A percentile compares a stretch with the other conserved stretches of the same genome.
Conservation (phyloP, 2,888 invertebrate species). For the Junonia oenone region DNA sequence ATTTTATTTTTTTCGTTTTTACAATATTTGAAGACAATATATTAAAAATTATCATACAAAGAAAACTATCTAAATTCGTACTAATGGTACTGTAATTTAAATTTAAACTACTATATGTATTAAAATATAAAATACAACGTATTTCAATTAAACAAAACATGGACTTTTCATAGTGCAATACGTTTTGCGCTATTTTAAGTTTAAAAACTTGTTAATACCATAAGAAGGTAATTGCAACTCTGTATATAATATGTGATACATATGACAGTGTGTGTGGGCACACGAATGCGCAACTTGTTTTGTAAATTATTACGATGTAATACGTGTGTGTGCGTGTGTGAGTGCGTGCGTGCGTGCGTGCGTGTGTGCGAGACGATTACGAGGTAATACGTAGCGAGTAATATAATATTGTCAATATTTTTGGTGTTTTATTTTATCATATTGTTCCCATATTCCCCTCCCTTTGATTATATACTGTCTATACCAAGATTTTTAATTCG, state of each 20-base stretch:
- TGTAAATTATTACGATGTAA: constrained; percentile 9
- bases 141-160: too few relatives aligned
- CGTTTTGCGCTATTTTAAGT: too few relatives aligned
- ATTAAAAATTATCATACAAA: too few relatives aligned
- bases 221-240: background rate
- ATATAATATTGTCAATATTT: constrained; percentile 29
- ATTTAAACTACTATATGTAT: too few relatives aligned
- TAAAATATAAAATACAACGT: too few relatives aligned
- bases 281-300: background rate
- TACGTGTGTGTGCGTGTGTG: constrained; percentile 4
- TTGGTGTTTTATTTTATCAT: constrained; percentile 12
- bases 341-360: constrained; percentile 10
- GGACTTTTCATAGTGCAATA: background rate
- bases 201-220: background rate
- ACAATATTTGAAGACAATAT: too few relatives aligned
- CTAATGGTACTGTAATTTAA: too few relatives aligned
- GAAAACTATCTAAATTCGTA: too few relatives aligned
- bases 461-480: background rate
- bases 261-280: background rate
- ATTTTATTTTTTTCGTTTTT: too few relatives aligned
- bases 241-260: constrained; percentile 2
- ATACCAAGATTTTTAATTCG: too few relatives aligned
- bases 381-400: constrained; percentile 22
- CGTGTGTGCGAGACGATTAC: constrained; percentile 14
- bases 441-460: background rate